Percentiles rank a stretch among this genome's conserved stretches.
phyloP scores from a whole-genome alignment of 2,797 vertebrate genomes.

The Intellagama lesueurii region DNA sequence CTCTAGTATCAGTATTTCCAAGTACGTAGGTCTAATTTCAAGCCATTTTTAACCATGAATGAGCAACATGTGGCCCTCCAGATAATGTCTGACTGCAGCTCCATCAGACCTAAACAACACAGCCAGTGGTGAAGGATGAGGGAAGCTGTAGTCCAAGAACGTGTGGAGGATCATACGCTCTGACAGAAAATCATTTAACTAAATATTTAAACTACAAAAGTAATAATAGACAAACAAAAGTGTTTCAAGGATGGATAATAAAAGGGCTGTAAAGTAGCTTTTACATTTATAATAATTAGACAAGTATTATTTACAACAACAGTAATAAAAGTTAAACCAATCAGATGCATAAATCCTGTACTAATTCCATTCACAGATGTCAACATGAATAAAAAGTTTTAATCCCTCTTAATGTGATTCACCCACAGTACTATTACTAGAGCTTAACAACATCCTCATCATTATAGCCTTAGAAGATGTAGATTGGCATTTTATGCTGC shows the following conservation, averaged over 20 bases:
- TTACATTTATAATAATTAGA: background rate
- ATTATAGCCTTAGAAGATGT: background rate
- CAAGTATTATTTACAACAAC: background rate
- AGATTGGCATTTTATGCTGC: background rate
- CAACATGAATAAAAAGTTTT: background rate
- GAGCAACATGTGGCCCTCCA: background rate
- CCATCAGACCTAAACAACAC: background rate
- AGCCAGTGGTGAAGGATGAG: background rate
- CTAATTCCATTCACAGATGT: background rate
- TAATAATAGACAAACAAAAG: background rate
- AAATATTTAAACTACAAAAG: background rate
- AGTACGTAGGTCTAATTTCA: background rate
- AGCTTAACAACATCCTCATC: background rate
- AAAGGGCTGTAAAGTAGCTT: background rate
- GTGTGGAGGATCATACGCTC: too few relatives aligned
- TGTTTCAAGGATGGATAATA: background rate
- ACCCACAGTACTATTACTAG: background rate
- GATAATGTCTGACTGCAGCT: background rate
- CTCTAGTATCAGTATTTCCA: background rate
- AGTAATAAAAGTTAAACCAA: background rate
- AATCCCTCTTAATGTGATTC: background rate
- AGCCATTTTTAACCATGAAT: background rate
- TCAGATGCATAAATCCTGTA: background rate
- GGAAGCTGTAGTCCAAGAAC: background rate
- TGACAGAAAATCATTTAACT: too few relatives aligned